Base-by-base conservation (phyloP, 2,797 vertebrate genomes). In the Fistularia tabacaria region DNA sequence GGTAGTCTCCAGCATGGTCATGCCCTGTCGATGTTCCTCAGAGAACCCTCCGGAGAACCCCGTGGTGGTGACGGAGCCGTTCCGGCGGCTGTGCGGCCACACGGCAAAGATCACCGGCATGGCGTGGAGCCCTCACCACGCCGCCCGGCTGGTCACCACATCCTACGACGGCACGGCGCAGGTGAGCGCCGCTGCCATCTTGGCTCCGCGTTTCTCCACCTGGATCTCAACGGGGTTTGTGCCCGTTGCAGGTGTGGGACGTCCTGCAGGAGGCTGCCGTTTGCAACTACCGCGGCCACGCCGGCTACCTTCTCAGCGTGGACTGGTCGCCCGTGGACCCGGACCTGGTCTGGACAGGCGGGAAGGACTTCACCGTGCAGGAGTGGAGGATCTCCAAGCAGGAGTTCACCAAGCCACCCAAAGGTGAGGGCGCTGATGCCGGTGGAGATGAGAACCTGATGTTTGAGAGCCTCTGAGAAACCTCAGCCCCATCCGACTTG, bases 121-220 rank as follows among this genome's bases (percentile, higher is more conserved):
- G 77, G 87, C 92, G 0, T 99, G 97, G 97, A 99, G 96, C 70
- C 96, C 95, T 0, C 97, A 99, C 76, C 94, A 97, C 0, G 83
- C 93, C 1, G 95, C 86, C 42, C 89, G 88, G 14, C 83, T 99
- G 74, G 95, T 92, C 10, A 95, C 95, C 0, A 93, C 83, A 64
- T 93, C 92, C 36, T 99, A 99, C 0, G 97, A 99, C 43, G 94
- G 95, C 43, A 98, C 95, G 0, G 93, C 95, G 0, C 95, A 99
- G 94, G 97, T 94, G 83, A 54, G 86, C 36, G 1, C 8, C 40
- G 9, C 45, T 13, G 11, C 3, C 5, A 10, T 41, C 10, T 15
- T 25, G n/a, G n/a, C n/a, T n/a, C n/a, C n/a, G n/a, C n/a, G 8
- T 38, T 14, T 39, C 9, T 10, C 42, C 6, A 37, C n/a, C 5